phyloP scores from a whole-genome alignment of 2,888 invertebrate species.

The Fragum whitleyi region DNA sequence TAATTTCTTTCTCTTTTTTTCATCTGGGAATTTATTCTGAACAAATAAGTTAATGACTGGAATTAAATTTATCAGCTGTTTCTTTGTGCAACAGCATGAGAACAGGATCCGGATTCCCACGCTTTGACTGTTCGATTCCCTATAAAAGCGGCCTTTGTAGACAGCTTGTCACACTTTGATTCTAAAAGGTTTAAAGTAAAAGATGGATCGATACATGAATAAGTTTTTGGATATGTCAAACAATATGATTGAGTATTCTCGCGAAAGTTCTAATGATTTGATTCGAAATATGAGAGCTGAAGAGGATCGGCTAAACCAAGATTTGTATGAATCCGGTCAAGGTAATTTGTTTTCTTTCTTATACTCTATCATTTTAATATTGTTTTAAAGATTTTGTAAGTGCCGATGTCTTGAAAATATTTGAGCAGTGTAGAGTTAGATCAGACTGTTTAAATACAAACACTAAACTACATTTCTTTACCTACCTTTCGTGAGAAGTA shows the following conservation, averaged over 20 bases:
- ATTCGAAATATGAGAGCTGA: not conserved
- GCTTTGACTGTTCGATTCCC: not conserved
- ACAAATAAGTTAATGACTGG: too few relatives aligned
- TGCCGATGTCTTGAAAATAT: not conserved
- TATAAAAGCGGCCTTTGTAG: not conserved
- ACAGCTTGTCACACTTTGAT: not conserved
- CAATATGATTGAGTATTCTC: conserved; percentile 9
- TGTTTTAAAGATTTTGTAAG: not conserved
- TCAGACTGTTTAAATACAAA: not conserved
- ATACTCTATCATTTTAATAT: not conserved
- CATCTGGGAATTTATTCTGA: conserved; percentile 2
- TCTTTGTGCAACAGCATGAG: conserved; percentile 9
- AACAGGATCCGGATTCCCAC: not conserved
- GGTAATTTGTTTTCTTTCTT: conserved; percentile 9
- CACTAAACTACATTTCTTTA: not conserved
- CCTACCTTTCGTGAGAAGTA: too few relatives aligned
- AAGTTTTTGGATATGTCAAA: conserved; percentile 3
- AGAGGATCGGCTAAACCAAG: not conserved
- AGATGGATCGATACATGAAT: not conserved
- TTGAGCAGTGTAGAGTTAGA: not conserved
- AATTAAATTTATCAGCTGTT: conserved; percentile 6
- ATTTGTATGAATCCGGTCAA: conserved; percentile 7
- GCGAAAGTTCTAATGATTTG: not conserved
- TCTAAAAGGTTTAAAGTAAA: not conserved
- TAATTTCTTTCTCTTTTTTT: too few relatives aligned